Conservation (phyloP, 2,888 invertebrate genomes). For the Phorcus lineatus region DNA sequence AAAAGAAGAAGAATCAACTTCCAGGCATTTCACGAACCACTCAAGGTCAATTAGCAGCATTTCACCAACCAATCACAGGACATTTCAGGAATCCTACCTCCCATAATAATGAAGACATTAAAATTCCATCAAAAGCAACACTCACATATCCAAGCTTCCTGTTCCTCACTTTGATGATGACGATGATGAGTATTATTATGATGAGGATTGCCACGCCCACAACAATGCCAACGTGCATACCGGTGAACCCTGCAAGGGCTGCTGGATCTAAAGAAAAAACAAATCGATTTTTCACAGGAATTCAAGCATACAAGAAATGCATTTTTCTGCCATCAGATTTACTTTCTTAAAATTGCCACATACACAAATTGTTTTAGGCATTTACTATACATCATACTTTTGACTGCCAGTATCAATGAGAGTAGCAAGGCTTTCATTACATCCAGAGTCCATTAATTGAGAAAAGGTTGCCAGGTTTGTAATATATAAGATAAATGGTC, state of each 20-base stretch:
- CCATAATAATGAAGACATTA: not conserved
- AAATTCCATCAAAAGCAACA: not conserved
- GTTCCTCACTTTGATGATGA: conserved; percentile 34
- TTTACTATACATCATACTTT: no score
- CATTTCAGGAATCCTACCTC: not conserved
- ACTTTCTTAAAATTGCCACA: no score
- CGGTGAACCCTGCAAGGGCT: conserved; percentile 25
- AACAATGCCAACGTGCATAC: conserved; percentile 48
- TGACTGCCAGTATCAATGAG: no score
- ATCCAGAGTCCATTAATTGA: no score
- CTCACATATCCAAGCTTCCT: conserved; percentile 36
- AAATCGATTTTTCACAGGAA: not conserved
- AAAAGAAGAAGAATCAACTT: no score
- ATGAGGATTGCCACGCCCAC: conserved; percentile 48
- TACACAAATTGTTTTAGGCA: no score
- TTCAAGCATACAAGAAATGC: not conserved
- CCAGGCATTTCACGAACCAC: no score
- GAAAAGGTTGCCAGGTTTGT: no score
- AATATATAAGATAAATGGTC: no score
- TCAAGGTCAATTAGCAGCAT: no score
- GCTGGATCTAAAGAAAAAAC: conserved; percentile 36
- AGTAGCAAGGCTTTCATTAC: no score
- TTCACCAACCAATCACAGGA: not conserved
- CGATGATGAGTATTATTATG: conserved; percentile 45
- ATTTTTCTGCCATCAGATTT: no score